Evolutionary conservation across 2,113 vertebrate species (phyloP).

Genomic region (Amia ocellicauda): DNA sequence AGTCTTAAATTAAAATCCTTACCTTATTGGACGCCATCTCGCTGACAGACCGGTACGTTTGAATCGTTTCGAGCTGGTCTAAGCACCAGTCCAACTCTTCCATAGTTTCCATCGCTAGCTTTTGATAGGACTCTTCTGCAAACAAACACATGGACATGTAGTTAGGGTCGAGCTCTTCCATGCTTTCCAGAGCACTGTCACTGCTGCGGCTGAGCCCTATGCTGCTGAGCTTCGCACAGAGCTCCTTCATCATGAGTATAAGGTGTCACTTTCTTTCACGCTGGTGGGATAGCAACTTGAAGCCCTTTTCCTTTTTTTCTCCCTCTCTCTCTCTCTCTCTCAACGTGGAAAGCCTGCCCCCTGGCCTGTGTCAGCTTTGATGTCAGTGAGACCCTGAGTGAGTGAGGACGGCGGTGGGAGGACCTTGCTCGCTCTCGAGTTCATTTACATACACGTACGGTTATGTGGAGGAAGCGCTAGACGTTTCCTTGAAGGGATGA

Average conservation of each 20-base stretch:
- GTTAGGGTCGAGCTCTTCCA: conserved; percentile 66
- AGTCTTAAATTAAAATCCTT: conserved; percentile 37
- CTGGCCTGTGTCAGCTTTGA: conserved; percentile 33
- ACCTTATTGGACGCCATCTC: conserved; percentile 99
- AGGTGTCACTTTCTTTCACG: conserved; percentile 39
- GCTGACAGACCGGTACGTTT: conserved; percentile 96
- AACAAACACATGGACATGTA: conserved; percentile 79
- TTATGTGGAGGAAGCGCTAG: background rate
- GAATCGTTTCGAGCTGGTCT: conserved; percentile 97
- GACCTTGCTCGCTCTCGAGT: conserved; percentile 20
- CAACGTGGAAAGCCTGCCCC: conserved; percentile 8
- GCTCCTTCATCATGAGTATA: conserved; percentile 70
- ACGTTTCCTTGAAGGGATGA: background rate
- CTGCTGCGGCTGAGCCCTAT: conserved; percentile 21
- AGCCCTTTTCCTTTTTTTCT: conserved; percentile 34
- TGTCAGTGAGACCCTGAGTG: conserved; percentile 55
- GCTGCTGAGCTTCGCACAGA: conserved; percentile 39
- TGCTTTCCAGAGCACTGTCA: conserved; percentile 57
- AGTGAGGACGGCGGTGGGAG: conserved; percentile 39
- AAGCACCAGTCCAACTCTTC: conserved; percentile 98
- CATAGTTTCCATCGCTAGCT: conserved; percentile 96
- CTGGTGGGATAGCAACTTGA: conserved; percentile 44
- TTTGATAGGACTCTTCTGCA: conserved; percentile 97
- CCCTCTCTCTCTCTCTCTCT: conserved; percentile 10
- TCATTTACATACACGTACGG: conserved; percentile 43